These are phyloP conservation scores for Drosophila prostipennis DNA, from an alignment of 2,888 invertebrate species.

Conservation along the genomic window DNA sequence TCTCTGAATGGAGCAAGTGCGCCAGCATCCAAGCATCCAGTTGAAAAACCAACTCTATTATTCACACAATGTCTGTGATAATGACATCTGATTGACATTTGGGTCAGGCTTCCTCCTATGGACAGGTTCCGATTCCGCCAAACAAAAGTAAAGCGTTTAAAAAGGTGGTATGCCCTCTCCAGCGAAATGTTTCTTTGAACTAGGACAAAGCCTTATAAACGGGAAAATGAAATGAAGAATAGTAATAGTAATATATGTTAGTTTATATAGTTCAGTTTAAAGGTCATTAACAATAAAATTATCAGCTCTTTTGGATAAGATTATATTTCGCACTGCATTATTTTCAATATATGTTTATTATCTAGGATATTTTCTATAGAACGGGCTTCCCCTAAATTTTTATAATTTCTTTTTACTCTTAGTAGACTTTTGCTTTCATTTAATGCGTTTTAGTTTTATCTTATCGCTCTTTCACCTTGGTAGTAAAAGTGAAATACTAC, in stretches of 20 bases:
- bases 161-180: background rate
- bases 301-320: too few species aligned
- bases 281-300: too few species aligned
- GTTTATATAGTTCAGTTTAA: too few species aligned
- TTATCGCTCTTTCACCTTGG: background rate
- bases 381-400: too few species aligned
- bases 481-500: too few species aligned
- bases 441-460: background rate
- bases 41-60: slow-evolving; percentile 40
- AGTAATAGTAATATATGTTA: too few species aligned
- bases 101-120: slow-evolving; percentile 58
- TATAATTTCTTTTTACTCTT: background rate
- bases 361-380: too few species aligned
- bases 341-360: too few species aligned
- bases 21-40: slow-evolving; percentile 22
- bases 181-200: too few species aligned
- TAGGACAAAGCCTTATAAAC: too few species aligned
- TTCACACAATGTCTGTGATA: slow-evolving; percentile 46
- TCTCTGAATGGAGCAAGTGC: slow-evolving; percentile 36
- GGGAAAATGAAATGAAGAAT: too few species aligned
- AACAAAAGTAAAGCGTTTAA: background rate
- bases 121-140: slow-evolving; percentile 7
- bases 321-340: too few species aligned
- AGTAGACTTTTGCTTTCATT: background rate
- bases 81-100: slow-evolving; percentile 70